Conservation (phyloP, 1,140 invertebrate genomes). For the Meloidogyne hapla region DNA sequence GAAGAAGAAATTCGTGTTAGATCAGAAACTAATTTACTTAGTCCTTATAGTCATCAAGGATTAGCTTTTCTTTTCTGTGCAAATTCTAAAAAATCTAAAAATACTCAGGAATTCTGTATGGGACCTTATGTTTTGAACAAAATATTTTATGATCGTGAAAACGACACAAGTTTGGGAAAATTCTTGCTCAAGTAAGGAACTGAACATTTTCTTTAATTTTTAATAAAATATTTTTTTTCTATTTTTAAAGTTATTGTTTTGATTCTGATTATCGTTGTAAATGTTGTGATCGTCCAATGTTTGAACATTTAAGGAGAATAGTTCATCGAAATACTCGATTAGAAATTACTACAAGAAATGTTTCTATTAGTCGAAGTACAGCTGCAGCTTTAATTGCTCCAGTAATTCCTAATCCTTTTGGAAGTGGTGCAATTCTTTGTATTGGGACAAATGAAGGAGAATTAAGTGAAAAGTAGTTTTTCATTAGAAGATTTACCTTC, state of each 20-base stretch:
- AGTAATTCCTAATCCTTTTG: slow-evolving; percentile 19
- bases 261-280: slow-evolving; percentile 77
- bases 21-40: slow-evolving; percentile 73
- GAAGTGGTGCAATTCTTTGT: slow-evolving; percentile 6
- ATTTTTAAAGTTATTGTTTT: slow-evolving; percentile 52
- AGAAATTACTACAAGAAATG: slow-evolving; percentile 70
- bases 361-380: slow-evolving; percentile 10
- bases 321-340: slow-evolving; percentile 77
- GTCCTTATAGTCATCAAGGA: slow-evolving; percentile 81
- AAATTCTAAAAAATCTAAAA: slow-evolving; percentile 77
- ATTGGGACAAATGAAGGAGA: slow-evolving; percentile 1
- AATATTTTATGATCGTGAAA: slow-evolving; percentile 74
- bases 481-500: slow-evolving; percentile 37
- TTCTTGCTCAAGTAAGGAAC: slow-evolving; percentile 71
- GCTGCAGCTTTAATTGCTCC: background rate
- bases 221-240: background rate
- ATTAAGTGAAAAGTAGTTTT: slow-evolving; percentile 16
- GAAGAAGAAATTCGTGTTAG: slow-evolving; percentile 6
- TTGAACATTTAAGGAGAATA: slow-evolving; percentile 82
- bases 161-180: slow-evolving; percentile 88
- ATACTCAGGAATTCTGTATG: slow-evolving; percentile 70
- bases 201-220: too few relatives aligned
- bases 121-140: slow-evolving; percentile 68
- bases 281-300: slow-evolving; percentile 79
- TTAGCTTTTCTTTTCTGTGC: slow-evolving; percentile 87